Conservation (phyloP, 2,797 vertebrate species). For the Chlorospingus semifuscus region DNA sequence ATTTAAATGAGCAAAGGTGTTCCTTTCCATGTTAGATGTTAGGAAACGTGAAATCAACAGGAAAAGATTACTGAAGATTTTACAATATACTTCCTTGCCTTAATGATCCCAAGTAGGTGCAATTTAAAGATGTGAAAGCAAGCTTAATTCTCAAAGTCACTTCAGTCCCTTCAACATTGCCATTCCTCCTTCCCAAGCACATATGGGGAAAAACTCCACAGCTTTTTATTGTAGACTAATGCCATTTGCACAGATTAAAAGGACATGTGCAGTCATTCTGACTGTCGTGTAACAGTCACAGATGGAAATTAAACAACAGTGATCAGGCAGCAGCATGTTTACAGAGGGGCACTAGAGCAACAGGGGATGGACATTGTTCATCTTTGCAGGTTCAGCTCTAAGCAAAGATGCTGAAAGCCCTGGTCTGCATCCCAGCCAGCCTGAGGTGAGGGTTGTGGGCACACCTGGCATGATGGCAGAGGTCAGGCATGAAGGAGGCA, state of each 20-base stretch:
- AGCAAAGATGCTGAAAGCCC: background rate
- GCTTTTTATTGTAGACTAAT: background rate
- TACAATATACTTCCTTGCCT: background rate
- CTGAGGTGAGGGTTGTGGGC: background rate
- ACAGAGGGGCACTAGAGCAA: background rate
- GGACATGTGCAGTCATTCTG: background rate
- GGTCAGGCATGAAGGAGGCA: background rate
- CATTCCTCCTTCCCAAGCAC: background rate
- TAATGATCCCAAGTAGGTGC: background rate
- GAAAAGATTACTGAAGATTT: background rate
- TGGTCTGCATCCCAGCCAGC: background rate
- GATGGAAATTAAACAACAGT: background rate
- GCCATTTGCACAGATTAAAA: background rate
- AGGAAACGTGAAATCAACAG: background rate
- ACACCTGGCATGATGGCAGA: background rate
- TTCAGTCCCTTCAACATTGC: background rate
- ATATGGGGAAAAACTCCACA: rapidly evolving
- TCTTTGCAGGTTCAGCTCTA: background rate
- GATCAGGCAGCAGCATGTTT: background rate
- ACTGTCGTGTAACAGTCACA: background rate
- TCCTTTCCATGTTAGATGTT: background rate
- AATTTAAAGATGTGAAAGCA: background rate
- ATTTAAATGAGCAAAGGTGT: background rate
- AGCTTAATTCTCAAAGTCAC: background rate
- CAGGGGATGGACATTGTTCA: background rate